These are phyloP conservation scores for Eledone cirrhosa DNA, from an alignment of 2,888 invertebrate species.

Conservation along the genomic window DNA sequence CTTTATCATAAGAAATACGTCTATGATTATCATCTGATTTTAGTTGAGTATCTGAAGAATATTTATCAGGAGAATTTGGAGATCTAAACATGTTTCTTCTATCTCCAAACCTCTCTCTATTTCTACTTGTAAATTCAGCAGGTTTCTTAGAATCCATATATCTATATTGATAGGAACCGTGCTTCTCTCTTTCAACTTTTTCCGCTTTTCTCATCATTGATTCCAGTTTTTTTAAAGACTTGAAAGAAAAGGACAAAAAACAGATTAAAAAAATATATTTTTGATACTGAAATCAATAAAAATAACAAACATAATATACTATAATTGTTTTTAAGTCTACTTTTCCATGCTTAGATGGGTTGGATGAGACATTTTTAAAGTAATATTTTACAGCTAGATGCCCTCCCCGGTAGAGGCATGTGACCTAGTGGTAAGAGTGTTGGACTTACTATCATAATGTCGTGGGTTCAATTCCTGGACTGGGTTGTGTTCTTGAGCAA, in stretches of 20 bases:
- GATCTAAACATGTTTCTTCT: slow-evolving; percentile 3
- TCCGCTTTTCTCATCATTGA: slow-evolving; percentile 71
- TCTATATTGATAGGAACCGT: background rate
- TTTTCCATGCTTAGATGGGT: no score
- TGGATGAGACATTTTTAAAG: no score
- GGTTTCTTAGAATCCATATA: slow-evolving; percentile 22
- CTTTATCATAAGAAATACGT: no score
- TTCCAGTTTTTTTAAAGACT: slow-evolving; percentile 71
- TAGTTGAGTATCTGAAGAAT: slow-evolving; percentile 25
- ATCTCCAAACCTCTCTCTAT: no score
- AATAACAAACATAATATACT: slow-evolving; percentile 7
- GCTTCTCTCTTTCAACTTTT: slow-evolving; percentile 35
- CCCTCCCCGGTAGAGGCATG: no score
- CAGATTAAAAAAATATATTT: background rate
- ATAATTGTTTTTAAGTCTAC: no score
- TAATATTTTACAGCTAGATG: no score
- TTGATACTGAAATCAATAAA: background rate
- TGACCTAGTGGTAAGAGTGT: no score
- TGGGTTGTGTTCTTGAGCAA: no score
- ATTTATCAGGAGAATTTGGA: slow-evolving; percentile 18
- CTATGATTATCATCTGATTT: no score
- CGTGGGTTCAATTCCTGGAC: no score
- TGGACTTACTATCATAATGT: no score
- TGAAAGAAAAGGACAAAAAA: slow-evolving; percentile 44
- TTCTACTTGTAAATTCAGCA: background rate